phyloP scores from a whole-genome alignment of 2,888 invertebrate species.

The Alloscopus bannaensis region DNA sequence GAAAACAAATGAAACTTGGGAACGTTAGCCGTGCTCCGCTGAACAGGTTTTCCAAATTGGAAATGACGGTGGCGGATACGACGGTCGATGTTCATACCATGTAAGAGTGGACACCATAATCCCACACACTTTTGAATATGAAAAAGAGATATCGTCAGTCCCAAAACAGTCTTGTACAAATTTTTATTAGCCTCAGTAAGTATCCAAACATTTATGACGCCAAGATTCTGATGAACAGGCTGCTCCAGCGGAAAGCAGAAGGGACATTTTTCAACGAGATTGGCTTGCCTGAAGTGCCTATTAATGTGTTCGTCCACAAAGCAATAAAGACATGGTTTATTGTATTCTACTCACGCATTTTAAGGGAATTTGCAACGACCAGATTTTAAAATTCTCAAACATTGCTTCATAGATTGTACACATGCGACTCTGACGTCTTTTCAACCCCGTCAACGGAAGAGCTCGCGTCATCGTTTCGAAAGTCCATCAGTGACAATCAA shows the following conservation, averaged over 20 bases:
- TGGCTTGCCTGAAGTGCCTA: not conserved
- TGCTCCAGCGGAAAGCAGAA: too few relatives aligned
- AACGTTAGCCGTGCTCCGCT: conserved; percentile 3
- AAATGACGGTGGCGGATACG: conserved; percentile 28
- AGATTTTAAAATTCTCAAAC: too few relatives aligned
- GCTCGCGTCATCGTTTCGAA: conserved; percentile 13
- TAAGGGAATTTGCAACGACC: too few relatives aligned
- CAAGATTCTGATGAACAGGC: not conserved
- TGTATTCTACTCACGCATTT: too few relatives aligned
- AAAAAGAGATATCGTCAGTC: not conserved
- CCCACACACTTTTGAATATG: not conserved
- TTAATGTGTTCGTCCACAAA: too few relatives aligned
- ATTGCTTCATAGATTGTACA: conserved; percentile 28
- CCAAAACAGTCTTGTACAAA: not conserved
- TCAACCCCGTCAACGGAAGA: conserved; percentile 19
- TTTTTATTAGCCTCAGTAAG: conserved; percentile 22
- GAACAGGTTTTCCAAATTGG: conserved; percentile 1
- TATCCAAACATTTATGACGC: conserved; percentile 37
- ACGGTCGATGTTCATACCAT: conserved; percentile 25
- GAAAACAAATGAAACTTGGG: conserved; percentile 12
- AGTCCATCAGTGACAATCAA: not conserved
- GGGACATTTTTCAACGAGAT: too few relatives aligned
- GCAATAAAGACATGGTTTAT: too few relatives aligned
- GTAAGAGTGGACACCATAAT: conserved; percentile 10
- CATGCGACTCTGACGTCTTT: conserved; percentile 9